Conservation (phyloP, 1,140 invertebrate genomes). For the Drosophila yakuba region DNA sequence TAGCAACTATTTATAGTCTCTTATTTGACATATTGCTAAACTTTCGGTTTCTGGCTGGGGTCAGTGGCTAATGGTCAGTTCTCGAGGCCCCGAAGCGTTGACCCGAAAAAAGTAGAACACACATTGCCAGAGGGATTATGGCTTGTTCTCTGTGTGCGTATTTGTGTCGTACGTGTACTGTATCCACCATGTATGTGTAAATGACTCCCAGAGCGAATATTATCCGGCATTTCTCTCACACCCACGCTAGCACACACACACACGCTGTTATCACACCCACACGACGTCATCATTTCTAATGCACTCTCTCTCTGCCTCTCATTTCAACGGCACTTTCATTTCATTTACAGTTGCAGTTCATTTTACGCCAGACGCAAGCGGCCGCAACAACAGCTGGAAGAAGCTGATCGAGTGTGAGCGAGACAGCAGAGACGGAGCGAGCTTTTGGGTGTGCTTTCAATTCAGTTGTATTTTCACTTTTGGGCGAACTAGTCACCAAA, state of each 20-base stretch:
- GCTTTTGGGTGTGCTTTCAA: constrained; percentile 35
- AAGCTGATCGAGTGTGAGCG: constrained; percentile 38
- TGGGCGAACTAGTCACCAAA: constrained; percentile 58
- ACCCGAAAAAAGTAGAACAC: constrained; percentile 67
- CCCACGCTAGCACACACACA: neutral
- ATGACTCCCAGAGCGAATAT: constrained; percentile 52
- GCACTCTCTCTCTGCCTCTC: neutral
- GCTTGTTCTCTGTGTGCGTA: constrained; percentile 36
- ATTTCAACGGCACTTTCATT: constrained; percentile 46
- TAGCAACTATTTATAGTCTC: constrained; percentile 63
- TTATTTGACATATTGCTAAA: constrained; percentile 71
- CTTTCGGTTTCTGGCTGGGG: constrained; percentile 51
- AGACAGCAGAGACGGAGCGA: constrained; percentile 10
- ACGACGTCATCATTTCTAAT: constrained; percentile 20
- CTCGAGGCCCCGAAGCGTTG: constrained; percentile 56
- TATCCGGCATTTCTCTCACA: constrained; percentile 13
- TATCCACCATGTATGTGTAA: neutral
- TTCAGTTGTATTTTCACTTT: constrained; percentile 65
- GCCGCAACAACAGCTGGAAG: constrained; percentile 37
- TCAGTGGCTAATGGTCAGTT: constrained; percentile 41
- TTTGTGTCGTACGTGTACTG: neutral
- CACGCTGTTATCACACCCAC: constrained; percentile 5
- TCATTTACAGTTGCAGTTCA: constrained; percentile 59
- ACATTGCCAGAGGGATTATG: constrained; percentile 32
- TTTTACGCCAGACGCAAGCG: constrained; percentile 26